These are phyloP conservation scores for Linnaemya tessellans DNA, from an alignment of 2,888 invertebrate species.

Conservation along the genomic window DNA sequence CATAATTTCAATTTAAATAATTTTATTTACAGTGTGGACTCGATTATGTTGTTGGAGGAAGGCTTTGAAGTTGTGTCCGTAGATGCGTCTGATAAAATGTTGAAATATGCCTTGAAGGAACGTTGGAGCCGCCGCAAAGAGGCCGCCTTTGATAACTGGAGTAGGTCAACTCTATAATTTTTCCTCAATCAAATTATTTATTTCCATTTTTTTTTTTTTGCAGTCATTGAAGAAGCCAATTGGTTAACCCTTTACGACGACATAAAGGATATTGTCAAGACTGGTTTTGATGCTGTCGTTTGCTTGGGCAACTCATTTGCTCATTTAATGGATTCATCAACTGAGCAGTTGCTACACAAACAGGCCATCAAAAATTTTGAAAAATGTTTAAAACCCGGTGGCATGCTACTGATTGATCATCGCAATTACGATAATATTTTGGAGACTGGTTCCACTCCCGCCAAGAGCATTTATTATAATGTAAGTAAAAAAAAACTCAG, in stretches of 20 bases:
- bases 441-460: conserved; percentile 89
- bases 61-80: conserved; percentile 93
- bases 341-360: conserved; percentile 91
- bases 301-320: conserved; percentile 96
- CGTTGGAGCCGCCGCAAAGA: conserved; percentile 93
- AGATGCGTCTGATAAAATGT: conserved; percentile 96
- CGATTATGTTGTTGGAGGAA: conserved; percentile 93
- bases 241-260: conserved; percentile 93
- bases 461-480: conserved; percentile 94
- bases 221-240: conserved; percentile 96
- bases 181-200: not conserved
- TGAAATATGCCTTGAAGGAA: conserved; percentile 93
- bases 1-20: too few relatives aligned
- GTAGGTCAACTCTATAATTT: conserved; percentile 84
- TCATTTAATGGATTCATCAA: conserved; percentile 91
- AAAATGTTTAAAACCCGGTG: conserved; percentile 92
- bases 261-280: conserved; percentile 85
- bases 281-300: conserved; percentile 93
- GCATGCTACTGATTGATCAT: conserved; percentile 93
- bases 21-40: conserved; percentile 87
- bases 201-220: not conserved
- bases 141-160: conserved; percentile 91
- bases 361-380: conserved; percentile 92
- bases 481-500: conserved; percentile 85
- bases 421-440: conserved; percentile 94